Conservation (phyloP, 2,797 vertebrate species). For the Gastrophryne carolinensis region DNA sequence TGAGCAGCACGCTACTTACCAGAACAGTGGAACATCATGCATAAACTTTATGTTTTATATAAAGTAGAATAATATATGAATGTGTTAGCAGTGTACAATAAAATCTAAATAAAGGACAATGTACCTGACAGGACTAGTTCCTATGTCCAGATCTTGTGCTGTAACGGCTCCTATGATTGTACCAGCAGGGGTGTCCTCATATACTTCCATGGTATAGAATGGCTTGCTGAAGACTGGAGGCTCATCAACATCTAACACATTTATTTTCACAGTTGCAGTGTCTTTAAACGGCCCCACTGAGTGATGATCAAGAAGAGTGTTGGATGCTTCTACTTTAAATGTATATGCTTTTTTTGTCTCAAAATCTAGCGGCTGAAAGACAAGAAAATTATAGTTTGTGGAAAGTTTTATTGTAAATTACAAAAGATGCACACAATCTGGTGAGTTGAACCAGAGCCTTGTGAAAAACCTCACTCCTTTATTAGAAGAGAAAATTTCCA, state of each 20-base stretch:
- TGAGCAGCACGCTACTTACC: too few species aligned
- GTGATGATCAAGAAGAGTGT: constrained; percentile 85
- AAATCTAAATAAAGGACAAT: neutral
- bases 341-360: constrained; percentile 96
- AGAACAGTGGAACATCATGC: too few species aligned
- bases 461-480: neutral
- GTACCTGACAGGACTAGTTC: constrained; percentile 89
- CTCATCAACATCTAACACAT: constrained; percentile 92
- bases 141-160: constrained; percentile 91
- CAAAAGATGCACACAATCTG: neutral
- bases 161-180: constrained; percentile 96
- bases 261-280: constrained; percentile 95
- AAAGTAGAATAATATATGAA: too few species aligned
- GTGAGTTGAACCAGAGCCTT: too few species aligned
- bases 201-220: constrained; percentile 92
- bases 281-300: constrained; percentile 93
- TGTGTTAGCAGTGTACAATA: too few species aligned
- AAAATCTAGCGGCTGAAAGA: constrained; percentile 85
- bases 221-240: constrained; percentile 93
- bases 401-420: neutral
- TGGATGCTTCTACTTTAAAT: constrained; percentile 95
- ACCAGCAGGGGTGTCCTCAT: constrained; percentile 89
- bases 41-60: too few species aligned
- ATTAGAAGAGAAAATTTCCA: too few species aligned
- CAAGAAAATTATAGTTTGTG: neutral